phyloP scores from a whole-genome alignment of 1,140 invertebrate species.

The Meteorus sp. region DNA sequence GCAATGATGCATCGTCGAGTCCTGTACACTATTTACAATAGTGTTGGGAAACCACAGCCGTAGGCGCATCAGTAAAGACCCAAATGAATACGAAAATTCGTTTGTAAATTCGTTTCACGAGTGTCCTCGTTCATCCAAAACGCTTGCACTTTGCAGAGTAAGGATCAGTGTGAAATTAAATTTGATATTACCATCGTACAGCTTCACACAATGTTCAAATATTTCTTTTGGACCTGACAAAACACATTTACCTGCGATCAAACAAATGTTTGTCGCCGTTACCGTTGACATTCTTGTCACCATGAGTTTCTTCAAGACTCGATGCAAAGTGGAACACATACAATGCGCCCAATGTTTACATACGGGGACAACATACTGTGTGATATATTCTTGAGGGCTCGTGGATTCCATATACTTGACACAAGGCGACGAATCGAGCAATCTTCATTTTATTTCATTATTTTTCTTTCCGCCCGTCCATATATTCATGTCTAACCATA shows the following conservation, averaged over 20 bases:
- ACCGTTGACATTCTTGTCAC: too few relatives aligned
- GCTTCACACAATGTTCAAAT: conserved; percentile 42
- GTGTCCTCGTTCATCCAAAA: conserved; percentile 14
- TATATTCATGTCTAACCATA: not conserved
- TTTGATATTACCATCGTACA: not conserved
- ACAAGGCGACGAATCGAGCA: conserved; percentile 36
- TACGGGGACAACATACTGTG: conserved; percentile 51
- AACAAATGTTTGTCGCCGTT: too few relatives aligned
- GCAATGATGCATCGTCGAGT: conserved; percentile 34
- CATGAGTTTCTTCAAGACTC: conserved; percentile 20
- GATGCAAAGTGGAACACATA: conserved; percentile 50
- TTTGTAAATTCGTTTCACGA: not conserved
- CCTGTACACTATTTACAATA: too few relatives aligned
- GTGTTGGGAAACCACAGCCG: conserved; percentile 13
- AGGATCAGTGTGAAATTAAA: conserved; percentile 8
- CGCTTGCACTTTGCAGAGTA: not conserved
- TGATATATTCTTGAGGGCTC: conserved; percentile 47
- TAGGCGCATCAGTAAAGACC: conserved; percentile 40
- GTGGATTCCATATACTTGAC: conserved; percentile 5
- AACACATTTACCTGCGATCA: conserved; percentile 58
- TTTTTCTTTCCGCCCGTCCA: not conserved
- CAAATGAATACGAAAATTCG: too few relatives aligned
- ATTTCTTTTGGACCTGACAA: conserved; percentile 53
- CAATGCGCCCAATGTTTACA: conserved; percentile 54
- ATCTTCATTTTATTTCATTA: conserved; percentile 6